A percentile compares a stretch with the other conserved stretches of the same genome.
Conservation (phyloP, 2,113 vertebrate species). For the Archilochus colubris region DNA sequence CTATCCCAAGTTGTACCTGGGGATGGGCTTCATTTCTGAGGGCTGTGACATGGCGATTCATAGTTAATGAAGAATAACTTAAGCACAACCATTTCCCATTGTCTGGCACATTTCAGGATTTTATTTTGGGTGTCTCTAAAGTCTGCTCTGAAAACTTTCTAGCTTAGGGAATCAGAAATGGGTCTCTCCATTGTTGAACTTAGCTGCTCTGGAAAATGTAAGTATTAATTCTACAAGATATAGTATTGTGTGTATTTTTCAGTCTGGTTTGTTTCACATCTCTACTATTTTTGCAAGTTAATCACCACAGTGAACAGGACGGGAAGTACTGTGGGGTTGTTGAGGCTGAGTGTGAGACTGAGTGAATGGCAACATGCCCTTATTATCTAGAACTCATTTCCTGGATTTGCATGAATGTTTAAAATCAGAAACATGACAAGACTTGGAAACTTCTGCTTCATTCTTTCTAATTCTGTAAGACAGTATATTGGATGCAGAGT, state of each 20-base stretch:
- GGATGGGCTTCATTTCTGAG: background rate
- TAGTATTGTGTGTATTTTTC: background rate
- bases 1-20: background rate
- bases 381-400: background rate
- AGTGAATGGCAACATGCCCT: background rate
- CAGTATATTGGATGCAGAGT: background rate
- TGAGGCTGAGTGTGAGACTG: background rate
- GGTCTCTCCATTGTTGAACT: background rate
- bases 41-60: background rate
- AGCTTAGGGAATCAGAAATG: background rate
- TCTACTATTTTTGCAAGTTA: background rate
- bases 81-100: background rate
- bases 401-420: background rate
- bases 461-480: background rate
- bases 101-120: background rate
- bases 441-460: background rate
- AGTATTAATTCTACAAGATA: background rate
- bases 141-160: background rate
- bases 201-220: background rate
- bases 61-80: background rate
- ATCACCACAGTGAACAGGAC: background rate
- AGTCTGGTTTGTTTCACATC: background rate
- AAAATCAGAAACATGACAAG: background rate
- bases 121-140: background rate
- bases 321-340: background rate